These are phyloP conservation scores for Delia radicum DNA, from an alignment of 1,140 invertebrate genomes.

Conservation along the genomic window DNA sequence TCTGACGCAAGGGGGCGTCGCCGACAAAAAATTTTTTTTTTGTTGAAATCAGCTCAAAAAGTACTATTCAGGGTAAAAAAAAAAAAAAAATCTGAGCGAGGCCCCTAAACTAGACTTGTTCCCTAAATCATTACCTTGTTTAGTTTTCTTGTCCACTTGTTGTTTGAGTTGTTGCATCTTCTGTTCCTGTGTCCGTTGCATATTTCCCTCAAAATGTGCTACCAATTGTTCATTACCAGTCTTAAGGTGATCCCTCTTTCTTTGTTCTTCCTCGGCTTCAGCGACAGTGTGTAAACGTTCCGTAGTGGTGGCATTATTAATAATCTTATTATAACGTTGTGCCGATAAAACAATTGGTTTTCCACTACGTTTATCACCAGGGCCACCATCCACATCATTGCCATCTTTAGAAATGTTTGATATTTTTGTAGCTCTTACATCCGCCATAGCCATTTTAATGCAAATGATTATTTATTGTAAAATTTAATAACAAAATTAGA, in stretches of 20 bases:
- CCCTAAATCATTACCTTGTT: not conserved
- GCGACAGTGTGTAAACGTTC: not conserved
- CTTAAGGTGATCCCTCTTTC: slow-evolving; percentile 39
- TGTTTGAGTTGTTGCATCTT: not conserved
- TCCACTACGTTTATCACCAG: not conserved
- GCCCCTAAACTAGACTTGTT: no score
- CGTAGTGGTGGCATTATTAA: slow-evolving; percentile 24
- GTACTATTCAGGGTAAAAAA: no score
- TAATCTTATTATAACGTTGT: slow-evolving; percentile 25
- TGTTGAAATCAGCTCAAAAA: no score
- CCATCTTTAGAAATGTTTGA: not conserved
- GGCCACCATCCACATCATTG: not conserved
- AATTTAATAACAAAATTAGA: no score
- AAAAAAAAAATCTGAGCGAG: no score
- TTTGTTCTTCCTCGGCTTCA: slow-evolving; percentile 39
- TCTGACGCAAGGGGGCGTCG: no score
- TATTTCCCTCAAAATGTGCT: slow-evolving; percentile 33
- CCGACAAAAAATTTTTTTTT: no score
- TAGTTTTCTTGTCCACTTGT: not conserved
- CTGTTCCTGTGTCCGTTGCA: not conserved
- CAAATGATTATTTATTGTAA: no score
- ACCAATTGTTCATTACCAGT: slow-evolving; percentile 38
- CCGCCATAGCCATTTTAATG: not conserved
- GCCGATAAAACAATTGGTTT: slow-evolving; percentile 26
- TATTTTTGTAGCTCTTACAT: not conserved